Percentiles rank a stretch among this genome's conserved stretches.
phyloP scores from a whole-genome alignment of 2,113 vertebrate genomes.

The Brachypodius melanocephalos region DNA sequence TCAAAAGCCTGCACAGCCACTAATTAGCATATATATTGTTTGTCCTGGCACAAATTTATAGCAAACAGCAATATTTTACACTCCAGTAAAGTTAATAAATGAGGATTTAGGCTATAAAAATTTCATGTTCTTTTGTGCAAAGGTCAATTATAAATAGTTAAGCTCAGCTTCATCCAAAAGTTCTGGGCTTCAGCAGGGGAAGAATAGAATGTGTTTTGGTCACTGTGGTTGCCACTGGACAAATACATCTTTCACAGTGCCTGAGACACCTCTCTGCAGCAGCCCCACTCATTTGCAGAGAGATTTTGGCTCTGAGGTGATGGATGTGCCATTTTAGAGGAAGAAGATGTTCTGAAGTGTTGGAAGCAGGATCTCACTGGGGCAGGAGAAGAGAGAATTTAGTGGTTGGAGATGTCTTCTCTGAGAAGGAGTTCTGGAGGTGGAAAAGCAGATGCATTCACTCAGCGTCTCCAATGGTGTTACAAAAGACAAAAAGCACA shows the following conservation, averaged over 20 bases:
- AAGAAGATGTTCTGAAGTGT: background rate
- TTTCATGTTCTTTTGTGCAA: constrained; percentile 83
- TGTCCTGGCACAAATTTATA: constrained; percentile 81
- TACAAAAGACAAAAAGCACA: background rate
- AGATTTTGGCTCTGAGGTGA: background rate
- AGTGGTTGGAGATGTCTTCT: background rate
- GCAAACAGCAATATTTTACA: constrained; percentile 85
- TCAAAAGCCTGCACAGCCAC: constrained; percentile 54
- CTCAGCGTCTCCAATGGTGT: background rate
- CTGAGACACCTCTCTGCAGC: constrained; percentile 15
- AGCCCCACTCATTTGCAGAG: background rate
- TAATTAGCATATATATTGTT: constrained; percentile 88
- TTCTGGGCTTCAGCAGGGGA: constrained; percentile 29
- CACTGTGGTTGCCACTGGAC: constrained; percentile 61
- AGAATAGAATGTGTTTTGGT: constrained; percentile 69
- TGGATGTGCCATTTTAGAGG: background rate
- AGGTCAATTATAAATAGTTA: constrained; percentile 87
- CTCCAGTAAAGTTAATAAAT: constrained; percentile 86
- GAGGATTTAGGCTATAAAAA: constrained; percentile 82
- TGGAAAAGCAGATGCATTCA: background rate
- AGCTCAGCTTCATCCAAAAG: constrained; percentile 77
- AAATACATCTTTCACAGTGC: constrained; percentile 24
- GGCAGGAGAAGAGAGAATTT: background rate
- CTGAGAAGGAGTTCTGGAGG: background rate
- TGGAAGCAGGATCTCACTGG: background rate